Base-by-base conservation (phyloP, 1,140 invertebrate genomes). In the Stratiolaelaps scimitus region DNA sequence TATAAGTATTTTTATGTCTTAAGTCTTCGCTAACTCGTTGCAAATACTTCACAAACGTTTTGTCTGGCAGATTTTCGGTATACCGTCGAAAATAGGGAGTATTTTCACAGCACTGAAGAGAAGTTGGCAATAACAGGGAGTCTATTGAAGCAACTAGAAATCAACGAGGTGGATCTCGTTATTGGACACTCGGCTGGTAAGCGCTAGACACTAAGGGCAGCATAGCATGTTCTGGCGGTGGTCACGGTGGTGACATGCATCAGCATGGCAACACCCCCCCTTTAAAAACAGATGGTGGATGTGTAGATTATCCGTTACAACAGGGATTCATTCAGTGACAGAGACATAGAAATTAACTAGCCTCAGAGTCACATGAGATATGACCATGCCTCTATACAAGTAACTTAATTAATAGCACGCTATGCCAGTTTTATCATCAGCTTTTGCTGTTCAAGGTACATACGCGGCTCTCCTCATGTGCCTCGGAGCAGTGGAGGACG, bases 141-240 rank as follows among this genome's bases (percentile, higher is more conserved):
- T 6, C 53, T 60, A 1, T 23, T 60, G 53, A 26, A 60, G 23
- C 17, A 10, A 23, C 20, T 26, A 1, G 53, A 23, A 15, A 26
- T 60, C 23, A 17, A 26, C 1, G 53, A 60, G 10, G 53, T 60
- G 26, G 53, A 60, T 60, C 53, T 60, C 17, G n/a, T 60, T 2
- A 23, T 60, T 10, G 23, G 26, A 20, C 53, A 60, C 34, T 60
- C 23, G 15, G 53, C 53, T n/a, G 53, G 15, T 60, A 48, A 20
- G 47, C 15, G n/a, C n/a, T n/a, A n/a, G n/a, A n/a, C n/a, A n/a
- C n/a, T n/a, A n/a, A n/a, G n/a, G n/a, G n/a, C n/a, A n/a, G n/a
- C n/a, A n/a, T n/a, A n/a, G n/a, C n/a, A n/a, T n/a, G n/a, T n/a
- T n/a, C n/a, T n/a, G n/a, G n/a, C n/a, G n/a, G n/a, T n/a, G n/a